phyloP scores from a whole-genome alignment of 1,140 invertebrate species.

The Rhopalosiphum padi region DNA sequence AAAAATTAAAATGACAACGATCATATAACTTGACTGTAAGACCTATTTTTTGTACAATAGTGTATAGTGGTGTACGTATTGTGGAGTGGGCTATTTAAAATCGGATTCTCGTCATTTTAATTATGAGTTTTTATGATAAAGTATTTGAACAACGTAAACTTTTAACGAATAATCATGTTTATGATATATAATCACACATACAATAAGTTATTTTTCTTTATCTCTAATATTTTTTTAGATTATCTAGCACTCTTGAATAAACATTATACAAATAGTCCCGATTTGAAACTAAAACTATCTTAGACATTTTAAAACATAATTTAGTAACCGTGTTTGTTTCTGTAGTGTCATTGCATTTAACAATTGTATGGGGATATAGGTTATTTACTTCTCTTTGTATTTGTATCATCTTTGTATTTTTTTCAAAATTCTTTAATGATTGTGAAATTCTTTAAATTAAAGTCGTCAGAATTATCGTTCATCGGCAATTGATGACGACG shows the following conservation, averaged over 20 bases:
- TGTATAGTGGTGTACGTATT: not conserved
- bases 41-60: not conserved
- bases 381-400: not conserved
- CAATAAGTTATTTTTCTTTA: slow-evolving; percentile 14
- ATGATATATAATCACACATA: slow-evolving; percentile 7
- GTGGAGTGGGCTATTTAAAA: slow-evolving; percentile 19
- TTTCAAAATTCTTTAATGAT: not conserved
- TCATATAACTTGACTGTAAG: not conserved
- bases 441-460: not conserved
- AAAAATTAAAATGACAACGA: not conserved
- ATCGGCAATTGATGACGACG: no score
- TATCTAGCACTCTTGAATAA: slow-evolving; percentile 35
- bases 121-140: not conserved
- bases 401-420: not conserved
- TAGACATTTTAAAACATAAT: not conserved
- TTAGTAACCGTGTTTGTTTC: not conserved
- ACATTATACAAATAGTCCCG: slow-evolving; percentile 9
- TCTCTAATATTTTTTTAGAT: slow-evolving; percentile 31
- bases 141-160: slow-evolving; percentile 15
- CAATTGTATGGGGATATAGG: not conserved
- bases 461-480: not conserved
- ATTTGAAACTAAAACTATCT: not conserved
- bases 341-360: not conserved
- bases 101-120: not conserved
- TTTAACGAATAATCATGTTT: slow-evolving; percentile 9